Evolutionary conservation across 2,888 invertebrate species (phyloP), one percentile per base, ranked within the genome.

Genomic region (Orchestes rusci): DNA sequence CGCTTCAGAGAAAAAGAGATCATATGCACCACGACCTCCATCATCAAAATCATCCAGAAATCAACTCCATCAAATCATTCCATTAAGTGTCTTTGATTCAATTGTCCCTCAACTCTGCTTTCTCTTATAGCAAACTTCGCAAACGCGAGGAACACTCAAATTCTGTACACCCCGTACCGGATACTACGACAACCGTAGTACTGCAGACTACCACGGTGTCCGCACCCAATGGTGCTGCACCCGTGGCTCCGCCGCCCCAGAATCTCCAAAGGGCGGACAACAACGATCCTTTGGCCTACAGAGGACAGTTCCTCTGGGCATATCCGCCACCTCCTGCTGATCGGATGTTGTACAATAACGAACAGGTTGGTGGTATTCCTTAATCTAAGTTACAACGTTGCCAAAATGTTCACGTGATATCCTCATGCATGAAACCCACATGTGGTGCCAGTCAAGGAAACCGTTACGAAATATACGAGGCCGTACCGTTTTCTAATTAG

Each of bases 71-170:
- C n/a, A n/a, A n/a, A n/a, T n/a, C n/a, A n/a, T n/a, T n/a, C n/a
- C n/a, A n/a, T n/a, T n/a, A n/a, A n/a, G n/a, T n/a, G n/a, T n/a
- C n/a, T n/a, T n/a, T n/a, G n/a, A n/a, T n/a, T n/a, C n/a, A n/a
- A n/a, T n/a, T n/a, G n/a, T n/a, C n/a, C n/a, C n/a, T n/a, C n/a
- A n/a, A n/a, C n/a, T n/a, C n/a, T n/a, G n/a, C n/a, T 43, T 40
- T 38, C 32, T 38, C 17, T 46, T 46, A 12, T 80, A 88, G 86
- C 73, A 88, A 88, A 76, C 77, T 88, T 73, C 78, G 86, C 65
- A 88, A 88, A 73, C 79, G 87, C 59, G 87, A 88, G 71, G 87
- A 86, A 67, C 79, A 80, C 69, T 76, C 79, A 55, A 79, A 80
- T 62, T 76, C 77, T 61, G 79, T 79, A 56, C 82, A 80, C 61